Conservation (phyloP, 1,140 invertebrate genomes). For the Chironomus tepperi region DNA sequence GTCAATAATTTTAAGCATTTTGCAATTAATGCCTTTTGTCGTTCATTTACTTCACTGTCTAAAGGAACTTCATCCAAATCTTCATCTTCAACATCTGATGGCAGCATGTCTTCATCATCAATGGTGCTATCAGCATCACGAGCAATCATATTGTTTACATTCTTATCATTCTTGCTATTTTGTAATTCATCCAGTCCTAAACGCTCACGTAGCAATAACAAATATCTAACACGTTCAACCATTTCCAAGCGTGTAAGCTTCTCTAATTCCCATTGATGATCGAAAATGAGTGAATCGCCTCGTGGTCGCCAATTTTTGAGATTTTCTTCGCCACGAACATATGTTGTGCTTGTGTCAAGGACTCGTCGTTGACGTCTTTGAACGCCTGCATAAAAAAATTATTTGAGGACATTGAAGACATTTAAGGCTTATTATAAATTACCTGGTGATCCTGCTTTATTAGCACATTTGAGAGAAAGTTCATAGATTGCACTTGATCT, state of each 20-base stretch:
- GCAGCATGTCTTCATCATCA: slow-evolving; percentile 37
- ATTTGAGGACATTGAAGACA: not conserved
- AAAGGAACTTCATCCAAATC: slow-evolving; percentile 37
- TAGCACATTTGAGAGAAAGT: slow-evolving; percentile 51
- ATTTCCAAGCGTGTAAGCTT: slow-evolving; percentile 92
- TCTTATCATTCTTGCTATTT: slow-evolving; percentile 45
- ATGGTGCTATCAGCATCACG: slow-evolving; percentile 44
- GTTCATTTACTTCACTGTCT: slow-evolving; percentile 52
- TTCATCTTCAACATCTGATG: slow-evolving; percentile 33
- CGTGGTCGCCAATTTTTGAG: slow-evolving; percentile 94
- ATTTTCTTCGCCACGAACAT: slow-evolving; percentile 98
- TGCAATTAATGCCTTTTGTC: slow-evolving; percentile 67
- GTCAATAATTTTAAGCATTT: slow-evolving; percentile 84
- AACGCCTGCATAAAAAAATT: slow-evolving; percentile 56
- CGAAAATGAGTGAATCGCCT: slow-evolving; percentile 95
- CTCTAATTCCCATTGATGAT: slow-evolving; percentile 97
- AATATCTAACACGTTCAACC: slow-evolving; percentile 85
- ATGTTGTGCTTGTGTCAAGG: slow-evolving; percentile 93
- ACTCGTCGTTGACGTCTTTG: slow-evolving; percentile 90
- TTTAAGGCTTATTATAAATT: slow-evolving; percentile 24
- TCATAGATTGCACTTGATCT: slow-evolving; percentile 94
- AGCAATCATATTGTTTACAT: slow-evolving; percentile 85
- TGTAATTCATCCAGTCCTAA: slow-evolving; percentile 65
- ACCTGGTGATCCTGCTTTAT: slow-evolving; percentile 37
- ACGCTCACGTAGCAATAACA: slow-evolving; percentile 75